Conservation (phyloP, 1,140 invertebrate species). For the Sesamia nonagrioides region DNA sequence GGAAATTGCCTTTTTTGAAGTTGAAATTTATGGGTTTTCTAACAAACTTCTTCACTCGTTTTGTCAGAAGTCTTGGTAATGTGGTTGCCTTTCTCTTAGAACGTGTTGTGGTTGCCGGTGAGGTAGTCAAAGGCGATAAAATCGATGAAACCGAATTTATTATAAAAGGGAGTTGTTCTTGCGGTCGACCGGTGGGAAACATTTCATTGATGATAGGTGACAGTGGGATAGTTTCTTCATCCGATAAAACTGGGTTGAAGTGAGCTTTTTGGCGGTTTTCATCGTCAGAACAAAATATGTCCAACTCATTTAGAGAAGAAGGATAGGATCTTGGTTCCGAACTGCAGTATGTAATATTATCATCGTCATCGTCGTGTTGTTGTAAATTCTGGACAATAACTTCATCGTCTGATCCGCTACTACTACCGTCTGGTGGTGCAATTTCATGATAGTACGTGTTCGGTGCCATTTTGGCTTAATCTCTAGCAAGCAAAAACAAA, state of each 20-base stretch:
- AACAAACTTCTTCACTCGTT: conserved; percentile 14
- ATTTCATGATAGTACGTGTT: conserved; percentile 15
- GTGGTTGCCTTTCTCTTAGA: conserved; percentile 20
- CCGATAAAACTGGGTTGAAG: conserved; percentile 12
- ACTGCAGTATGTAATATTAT: conserved; percentile 15
- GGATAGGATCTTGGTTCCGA: conserved; percentile 25
- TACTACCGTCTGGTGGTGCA: conserved; percentile 10
- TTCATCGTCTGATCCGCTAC: conserved; percentile 8
- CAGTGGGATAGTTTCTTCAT: conserved; percentile 27
- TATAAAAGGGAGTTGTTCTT: conserved; percentile 16
- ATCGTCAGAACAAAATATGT: conserved; percentile 13
- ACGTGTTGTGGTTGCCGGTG: background rate
- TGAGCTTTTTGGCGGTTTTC: conserved; percentile 3
- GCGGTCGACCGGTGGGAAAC: background rate
- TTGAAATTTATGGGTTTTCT: conserved; percentile 15
- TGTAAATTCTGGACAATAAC: conserved; percentile 1
- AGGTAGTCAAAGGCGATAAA: conserved; percentile 17
- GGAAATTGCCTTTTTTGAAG: background rate
- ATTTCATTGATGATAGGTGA: conserved; percentile 23
- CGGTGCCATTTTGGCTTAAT: conserved; percentile 26
- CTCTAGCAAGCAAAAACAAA: conserved; percentile 34
- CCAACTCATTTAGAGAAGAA: conserved; percentile 8
- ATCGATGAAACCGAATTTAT: conserved; percentile 18
- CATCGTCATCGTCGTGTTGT: conserved; percentile 1
- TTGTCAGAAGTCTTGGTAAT: background rate